Evolutionary conservation across 2,797 vertebrate genomes (phyloP).

Genomic region (Petrocephalus sullivani): DNA sequence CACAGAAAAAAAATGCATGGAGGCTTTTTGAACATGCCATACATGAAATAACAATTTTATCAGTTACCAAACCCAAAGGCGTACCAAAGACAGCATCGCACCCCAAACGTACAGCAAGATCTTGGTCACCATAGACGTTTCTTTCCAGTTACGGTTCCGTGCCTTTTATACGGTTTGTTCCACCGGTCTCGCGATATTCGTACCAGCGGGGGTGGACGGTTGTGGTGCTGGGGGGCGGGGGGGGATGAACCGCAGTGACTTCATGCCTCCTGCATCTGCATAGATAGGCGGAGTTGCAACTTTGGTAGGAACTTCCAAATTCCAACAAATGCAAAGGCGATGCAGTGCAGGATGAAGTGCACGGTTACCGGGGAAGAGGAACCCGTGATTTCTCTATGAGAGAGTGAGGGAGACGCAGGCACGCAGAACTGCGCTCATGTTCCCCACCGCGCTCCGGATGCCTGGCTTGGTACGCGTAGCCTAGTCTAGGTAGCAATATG

Average conservation of each 20-base stretch:
- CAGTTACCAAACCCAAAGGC: neutral
- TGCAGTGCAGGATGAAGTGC: neutral
- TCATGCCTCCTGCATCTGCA: conserved; percentile 9
- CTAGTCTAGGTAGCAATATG: neutral
- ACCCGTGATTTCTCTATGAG: neutral
- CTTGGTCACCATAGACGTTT: neutral
- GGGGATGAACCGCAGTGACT: conserved; percentile 7
- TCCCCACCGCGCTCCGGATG: neutral
- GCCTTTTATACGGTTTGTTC: neutral
- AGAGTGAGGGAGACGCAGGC: neutral
- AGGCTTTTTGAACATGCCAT: neutral
- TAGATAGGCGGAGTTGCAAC: conserved; percentile 12
- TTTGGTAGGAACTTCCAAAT: conserved; percentile 14
- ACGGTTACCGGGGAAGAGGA: neutral
- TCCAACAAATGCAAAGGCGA: neutral
- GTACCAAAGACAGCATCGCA: neutral
- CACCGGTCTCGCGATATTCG: neutral
- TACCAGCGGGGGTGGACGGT: neutral
- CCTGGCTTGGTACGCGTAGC: neutral
- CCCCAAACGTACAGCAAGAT: neutral
- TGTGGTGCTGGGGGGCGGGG: neutral
- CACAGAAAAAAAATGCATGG: neutral
- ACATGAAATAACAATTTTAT: neutral
- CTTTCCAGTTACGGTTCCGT: neutral
- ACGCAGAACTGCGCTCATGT: neutral